A percentile compares a stretch with the other conserved stretches of the same genome.
These are phyloP conservation scores for Sciurus carolinensis DNA, from an alignment of 2,797 vertebrate species.

Conservation along the genomic window DNA sequence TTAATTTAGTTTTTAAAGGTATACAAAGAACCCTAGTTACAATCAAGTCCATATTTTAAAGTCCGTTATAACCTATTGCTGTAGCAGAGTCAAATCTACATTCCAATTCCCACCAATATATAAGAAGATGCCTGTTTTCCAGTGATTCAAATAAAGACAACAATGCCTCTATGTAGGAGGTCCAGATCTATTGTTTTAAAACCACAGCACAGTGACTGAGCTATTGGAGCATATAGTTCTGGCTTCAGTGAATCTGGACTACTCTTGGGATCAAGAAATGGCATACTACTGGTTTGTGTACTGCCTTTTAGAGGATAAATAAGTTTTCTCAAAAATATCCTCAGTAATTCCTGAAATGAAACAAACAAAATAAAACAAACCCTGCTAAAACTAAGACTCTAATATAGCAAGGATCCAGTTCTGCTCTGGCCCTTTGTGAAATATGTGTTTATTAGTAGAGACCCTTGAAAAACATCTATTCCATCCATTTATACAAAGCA, in stretches of 20 bases:
- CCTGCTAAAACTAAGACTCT: not conserved
- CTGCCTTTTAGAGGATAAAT: not conserved
- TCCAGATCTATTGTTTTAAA: not conserved
- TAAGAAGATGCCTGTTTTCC: not conserved
- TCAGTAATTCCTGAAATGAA: not conserved
- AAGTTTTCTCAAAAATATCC: conserved; percentile 15
- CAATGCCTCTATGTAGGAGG: not conserved
- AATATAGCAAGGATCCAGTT: not conserved
- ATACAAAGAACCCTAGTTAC: not conserved
- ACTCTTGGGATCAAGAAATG: not conserved
- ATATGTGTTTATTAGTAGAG: not conserved
- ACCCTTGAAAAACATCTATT: not conserved
- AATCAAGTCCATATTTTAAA: not conserved
- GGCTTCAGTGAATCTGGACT: not conserved
- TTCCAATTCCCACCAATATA: fast-evolving
- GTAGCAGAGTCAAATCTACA: not conserved
- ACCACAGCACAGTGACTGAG: not conserved
- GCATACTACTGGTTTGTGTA: not conserved
- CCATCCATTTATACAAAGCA: not conserved
- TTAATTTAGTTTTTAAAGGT: conserved; percentile 30
- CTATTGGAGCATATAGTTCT: not conserved
- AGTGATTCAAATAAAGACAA: not conserved
- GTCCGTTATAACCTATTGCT: not conserved
- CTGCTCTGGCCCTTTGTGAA: not conserved
- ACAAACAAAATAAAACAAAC: not conserved